Percentiles rank a stretch among this genome's conserved stretches.
Evolutionary conservation across 2,888 invertebrate species (phyloP).

Genomic region (Temnothorax rugatulus): DNA sequence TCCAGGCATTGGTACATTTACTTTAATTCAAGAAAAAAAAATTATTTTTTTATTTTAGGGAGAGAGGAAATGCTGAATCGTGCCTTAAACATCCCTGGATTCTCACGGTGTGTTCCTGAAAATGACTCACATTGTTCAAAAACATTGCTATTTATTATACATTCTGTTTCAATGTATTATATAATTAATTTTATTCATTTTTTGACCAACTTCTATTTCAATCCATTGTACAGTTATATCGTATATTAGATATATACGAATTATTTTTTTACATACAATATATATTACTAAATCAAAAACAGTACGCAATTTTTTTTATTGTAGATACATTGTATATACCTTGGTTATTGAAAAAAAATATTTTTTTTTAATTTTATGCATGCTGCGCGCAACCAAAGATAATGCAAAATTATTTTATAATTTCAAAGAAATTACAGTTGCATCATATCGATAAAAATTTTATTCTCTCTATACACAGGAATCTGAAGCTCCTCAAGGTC

Average conservation of each 20-base stretch:
- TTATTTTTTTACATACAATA: slow-evolving; percentile 68
- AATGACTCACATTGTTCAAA: slow-evolving; percentile 27
- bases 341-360: slow-evolving; percentile 40
- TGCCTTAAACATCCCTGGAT: slow-evolving; percentile 90
- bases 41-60: slow-evolving; percentile 82
- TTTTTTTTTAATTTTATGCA: slow-evolving; percentile 21
- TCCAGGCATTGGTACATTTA: too few relatives aligned
- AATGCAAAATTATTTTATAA: not conserved
- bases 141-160: slow-evolving; percentile 8
- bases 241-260: slow-evolving; percentile 64
- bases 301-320: slow-evolving; percentile 65
- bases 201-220: slow-evolving; percentile 39
- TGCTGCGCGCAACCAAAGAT: slow-evolving; percentile 8
- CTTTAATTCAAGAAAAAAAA: not conserved
- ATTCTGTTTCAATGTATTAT: slow-evolving; percentile 23
- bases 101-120: slow-evolving; percentile 86
- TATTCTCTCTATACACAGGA: slow-evolving; percentile 79
- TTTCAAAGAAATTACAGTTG: not conserved
- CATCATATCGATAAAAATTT: slow-evolving; percentile 18
- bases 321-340: slow-evolving; percentile 58
- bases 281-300: slow-evolving; percentile 69
- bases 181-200: slow-evolving; percentile 18
- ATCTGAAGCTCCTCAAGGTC: slow-evolving; percentile 84
- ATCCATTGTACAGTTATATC: slow-evolving; percentile 73
- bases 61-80: slow-evolving; percentile 88